Evolutionary conservation across 2,797 vertebrate species (phyloP).

Genomic region (Rhinophrynus dorsalis): DNA sequence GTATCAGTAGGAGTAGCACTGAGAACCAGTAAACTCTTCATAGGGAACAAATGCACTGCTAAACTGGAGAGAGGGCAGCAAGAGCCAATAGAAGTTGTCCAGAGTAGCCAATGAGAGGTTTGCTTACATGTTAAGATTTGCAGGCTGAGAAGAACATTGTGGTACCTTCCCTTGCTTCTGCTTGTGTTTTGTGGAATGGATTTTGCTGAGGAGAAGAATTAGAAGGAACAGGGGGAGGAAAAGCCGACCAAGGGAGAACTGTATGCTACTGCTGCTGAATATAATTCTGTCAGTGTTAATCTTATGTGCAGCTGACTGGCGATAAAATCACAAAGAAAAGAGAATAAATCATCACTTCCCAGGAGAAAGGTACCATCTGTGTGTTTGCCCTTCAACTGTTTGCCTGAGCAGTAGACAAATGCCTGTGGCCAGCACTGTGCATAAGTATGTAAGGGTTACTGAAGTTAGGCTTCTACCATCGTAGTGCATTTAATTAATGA

Average conservation of each 20-base stretch:
- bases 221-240: constrained; percentile 2
- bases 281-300: not conserved
- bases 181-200: constrained; percentile 6
- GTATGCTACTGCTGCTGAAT: not conserved
- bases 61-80: constrained; percentile 22
- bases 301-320: not conserved
- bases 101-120: constrained; percentile 15
- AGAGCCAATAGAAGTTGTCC: constrained; percentile 31
- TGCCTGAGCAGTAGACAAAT: not conserved
- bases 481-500: too few species aligned
- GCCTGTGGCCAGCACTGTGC: too few species aligned
- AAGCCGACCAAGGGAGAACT: not conserved
- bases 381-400: not conserved
- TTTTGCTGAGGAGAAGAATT: constrained; percentile 33
- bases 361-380: constrained; percentile 22
- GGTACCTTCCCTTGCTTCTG: constrained; percentile 25
- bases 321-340: not conserved
- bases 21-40: not conserved
- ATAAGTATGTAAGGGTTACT: not conserved
- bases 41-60: constrained; percentile 24
- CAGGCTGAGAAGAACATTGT: constrained; percentile 25
- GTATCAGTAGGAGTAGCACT: not conserved
- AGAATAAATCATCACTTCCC: not conserved
- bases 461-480: too few species aligned
- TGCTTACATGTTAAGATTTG: constrained; percentile 38